Conservation (phyloP, 2,113 vertebrate species). For the Corythaixoides concolor region DNA sequence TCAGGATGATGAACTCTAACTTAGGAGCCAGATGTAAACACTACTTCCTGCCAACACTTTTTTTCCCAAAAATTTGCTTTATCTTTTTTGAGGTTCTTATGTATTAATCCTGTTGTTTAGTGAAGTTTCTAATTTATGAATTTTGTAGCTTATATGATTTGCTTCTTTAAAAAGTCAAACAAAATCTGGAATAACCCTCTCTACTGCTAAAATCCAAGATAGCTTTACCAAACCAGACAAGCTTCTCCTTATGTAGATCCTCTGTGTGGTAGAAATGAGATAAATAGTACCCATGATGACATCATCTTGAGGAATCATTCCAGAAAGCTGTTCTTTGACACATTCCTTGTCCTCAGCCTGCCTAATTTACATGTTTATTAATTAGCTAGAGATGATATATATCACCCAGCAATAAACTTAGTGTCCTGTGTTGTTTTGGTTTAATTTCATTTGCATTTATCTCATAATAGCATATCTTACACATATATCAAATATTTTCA, state of each 20-base stretch:
- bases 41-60: not conserved
- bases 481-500: not conserved
- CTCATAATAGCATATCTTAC: not conserved
- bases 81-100: not conserved
- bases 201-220: not conserved
- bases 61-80: not conserved
- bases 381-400: slow-evolving; percentile 23
- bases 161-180: not conserved
- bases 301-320: slow-evolving; percentile 1
- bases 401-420: not conserved
- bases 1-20: not conserved
- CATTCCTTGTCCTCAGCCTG: not conserved
- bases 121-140: not conserved
- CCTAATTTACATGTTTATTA: slow-evolving; percentile 7
- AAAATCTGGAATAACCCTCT: not conserved
- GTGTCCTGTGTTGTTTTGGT: not conserved
- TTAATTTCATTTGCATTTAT: slow-evolving; percentile 44
- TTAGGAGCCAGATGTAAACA: not conserved
- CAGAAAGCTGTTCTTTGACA: not conserved
- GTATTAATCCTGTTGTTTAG: not conserved
- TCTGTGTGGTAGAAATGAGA: not conserved
- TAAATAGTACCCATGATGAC: not conserved
- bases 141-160: not conserved
- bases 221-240: not conserved
- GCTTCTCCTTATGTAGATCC: not conserved